A percentile compares a stretch with the other conserved stretches of the same genome.
These are phyloP conservation scores for Sinhomidia bicolor DNA, from an alignment of 2,888 invertebrate genomes.

Conservation along the genomic window DNA sequence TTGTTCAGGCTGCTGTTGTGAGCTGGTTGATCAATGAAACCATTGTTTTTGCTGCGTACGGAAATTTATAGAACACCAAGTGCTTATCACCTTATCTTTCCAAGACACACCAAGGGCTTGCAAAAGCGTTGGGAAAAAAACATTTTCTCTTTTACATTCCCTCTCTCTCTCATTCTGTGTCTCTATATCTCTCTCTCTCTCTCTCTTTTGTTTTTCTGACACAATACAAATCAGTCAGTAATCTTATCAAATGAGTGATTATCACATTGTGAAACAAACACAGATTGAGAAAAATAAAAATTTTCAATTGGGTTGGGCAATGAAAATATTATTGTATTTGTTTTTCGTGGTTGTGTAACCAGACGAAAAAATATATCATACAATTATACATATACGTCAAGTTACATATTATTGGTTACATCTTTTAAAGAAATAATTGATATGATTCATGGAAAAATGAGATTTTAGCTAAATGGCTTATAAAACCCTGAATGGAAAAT, in stretches of 20 bases:
- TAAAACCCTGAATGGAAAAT: no score
- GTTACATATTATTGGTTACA: no score
- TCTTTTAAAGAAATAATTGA: no score
- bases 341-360: no score
- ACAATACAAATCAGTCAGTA: not conserved
- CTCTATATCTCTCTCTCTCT: not conserved
- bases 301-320: not conserved
- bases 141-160: not conserved
- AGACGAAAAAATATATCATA: no score
- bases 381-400: no score
- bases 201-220: not conserved
- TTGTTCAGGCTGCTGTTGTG: not conserved
- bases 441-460: no score
- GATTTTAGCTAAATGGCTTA: no score
- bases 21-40: constrained; percentile 36
- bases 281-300: not conserved
- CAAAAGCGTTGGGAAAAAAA: not conserved
- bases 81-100: constrained; percentile 41
- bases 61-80: not conserved
- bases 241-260: not conserved
- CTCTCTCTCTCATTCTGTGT: not conserved
- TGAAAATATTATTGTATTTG: no score
- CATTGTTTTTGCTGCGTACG: constrained; percentile 14
- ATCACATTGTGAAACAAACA: constrained; percentile 13
- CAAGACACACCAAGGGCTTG: not conserved